Evolutionary conservation across 35 echinoderm and acorn worm genomes (phyloP), one percentile per base, ranked within the genome.

Genomic region (Chiridota heheva): DNA sequence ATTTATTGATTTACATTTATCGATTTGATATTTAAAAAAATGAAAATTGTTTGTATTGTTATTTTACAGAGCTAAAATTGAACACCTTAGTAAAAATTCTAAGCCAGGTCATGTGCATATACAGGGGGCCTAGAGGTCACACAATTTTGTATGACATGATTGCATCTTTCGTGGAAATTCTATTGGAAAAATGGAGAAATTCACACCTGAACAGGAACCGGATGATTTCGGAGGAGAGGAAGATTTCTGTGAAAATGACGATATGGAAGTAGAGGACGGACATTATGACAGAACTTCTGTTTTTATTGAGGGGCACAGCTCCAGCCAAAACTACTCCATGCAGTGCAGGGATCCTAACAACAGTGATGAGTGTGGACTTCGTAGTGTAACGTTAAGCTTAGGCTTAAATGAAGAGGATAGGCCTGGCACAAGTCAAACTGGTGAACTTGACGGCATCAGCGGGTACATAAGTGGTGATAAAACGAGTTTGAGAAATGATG

Each of bases 241-340:
- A 1, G 48, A 73, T 34, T 44, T 72, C n/a, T 66, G 63, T 46
- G 81, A 91, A 60, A 74, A 35, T 35, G 58, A 91, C 12, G 82
- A 77, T 40, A 70, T 77, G 72, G 73, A 85, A 8, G 70, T 62
- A 6, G 88, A 84, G 20, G 42, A 46, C 5, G 47, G 44, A 36
- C 38, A 69, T 27, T 93, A 77, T 58, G 90, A 93, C 33, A 60
- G 79, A 40, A 93, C 90, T 15, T 93, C 85, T 4, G 90, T 93
- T 12, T 88, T 88, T 30, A 93, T 93, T 37, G 84, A 92, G 42
- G 47, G 60, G 44, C 30, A 36, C 67, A 72, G 59, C 2, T 39
- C 48, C 24, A 49, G 20, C 61, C 30, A 65, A 10, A 35, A 10
- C 7, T 31, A 35, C 1, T 36, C 28, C 5, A 18, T 4, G 15